A percentile compares a stretch with the other conserved stretches of the same genome.
Evolutionary conservation across 2,113 vertebrate species (phyloP).

Genomic region (Tyto alba): DNA sequence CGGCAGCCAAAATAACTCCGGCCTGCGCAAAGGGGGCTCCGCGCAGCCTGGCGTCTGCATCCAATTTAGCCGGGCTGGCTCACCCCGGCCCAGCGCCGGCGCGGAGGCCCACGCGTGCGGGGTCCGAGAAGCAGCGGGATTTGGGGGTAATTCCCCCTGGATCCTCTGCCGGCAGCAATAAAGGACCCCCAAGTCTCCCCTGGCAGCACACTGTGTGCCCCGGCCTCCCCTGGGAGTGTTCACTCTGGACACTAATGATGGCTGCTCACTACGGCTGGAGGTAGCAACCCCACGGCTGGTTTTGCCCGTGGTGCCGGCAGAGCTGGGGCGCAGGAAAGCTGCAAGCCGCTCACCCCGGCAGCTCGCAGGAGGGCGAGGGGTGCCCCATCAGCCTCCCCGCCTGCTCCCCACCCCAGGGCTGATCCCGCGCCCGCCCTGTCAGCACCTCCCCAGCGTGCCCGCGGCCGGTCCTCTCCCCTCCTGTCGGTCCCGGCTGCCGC

Average conservation of each 20-base stretch:
- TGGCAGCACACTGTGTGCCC: neutral
- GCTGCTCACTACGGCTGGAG: neutral
- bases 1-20: constrained; percentile 39
- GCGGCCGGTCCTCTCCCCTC: rapidly evolving
- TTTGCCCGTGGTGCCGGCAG: neutral
- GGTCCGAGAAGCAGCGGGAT: neutral
- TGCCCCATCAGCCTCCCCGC: rapidly evolving
- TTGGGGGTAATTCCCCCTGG: neutral
- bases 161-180: rapidly evolving
- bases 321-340: neutral
- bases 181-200: neutral
- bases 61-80: neutral
- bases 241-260: neutral
- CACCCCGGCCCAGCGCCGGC: neutral
- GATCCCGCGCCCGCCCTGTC: neutral
- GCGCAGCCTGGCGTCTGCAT: neutral
- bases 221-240: neutral
- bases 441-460: neutral
- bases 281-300: neutral
- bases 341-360: neutral
- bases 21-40: neutral
- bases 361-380: neutral
- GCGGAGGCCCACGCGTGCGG: rapidly evolving
- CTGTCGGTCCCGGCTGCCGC: rapidly evolving
- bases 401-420: neutral